These are phyloP conservation scores for Melanotaenia nigrans DNA, from an alignment of 2,797 vertebrate genomes.

Conservation along the genomic window DNA sequence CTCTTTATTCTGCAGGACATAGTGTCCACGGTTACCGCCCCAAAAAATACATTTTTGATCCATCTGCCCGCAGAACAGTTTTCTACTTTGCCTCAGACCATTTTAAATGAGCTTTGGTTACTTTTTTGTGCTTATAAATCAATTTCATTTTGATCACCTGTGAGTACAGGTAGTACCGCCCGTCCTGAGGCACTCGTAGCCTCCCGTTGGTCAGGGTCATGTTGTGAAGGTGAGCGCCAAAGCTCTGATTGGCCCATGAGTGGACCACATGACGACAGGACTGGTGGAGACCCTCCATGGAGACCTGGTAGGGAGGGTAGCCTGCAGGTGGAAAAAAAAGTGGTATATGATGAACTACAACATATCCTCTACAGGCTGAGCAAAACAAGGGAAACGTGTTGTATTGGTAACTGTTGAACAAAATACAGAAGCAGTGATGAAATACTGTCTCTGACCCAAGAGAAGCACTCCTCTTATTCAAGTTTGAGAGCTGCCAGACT, in stretches of 20 bases:
- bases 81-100: no score
- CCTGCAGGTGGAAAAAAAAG: slow-evolving; percentile 20
- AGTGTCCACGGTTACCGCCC: no score
- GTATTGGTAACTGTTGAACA: neutral
- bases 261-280: slow-evolving; percentile 88
- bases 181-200: slow-evolving; percentile 86
- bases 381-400: neutral
- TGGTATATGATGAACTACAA: neutral
- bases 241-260: slow-evolving; percentile 86
- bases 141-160: slow-evolving; percentile 67
- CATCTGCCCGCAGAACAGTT: no score
- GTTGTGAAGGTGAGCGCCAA: slow-evolving; percentile 89
- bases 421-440: slow-evolving; percentile 14
- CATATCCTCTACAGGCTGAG: neutral
- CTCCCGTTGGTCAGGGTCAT: slow-evolving; percentile 86
- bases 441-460: neutral
- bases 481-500: neutral
- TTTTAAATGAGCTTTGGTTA: no score
- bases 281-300: slow-evolving; percentile 83
- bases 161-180: slow-evolving; percentile 91
- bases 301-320: slow-evolving; percentile 51
- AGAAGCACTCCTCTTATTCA: neutral
- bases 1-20: no score
- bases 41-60: no score
- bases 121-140: neutral